Conservation (phyloP, 1,140 invertebrate species). For the Drosophila mojavensis region DNA sequence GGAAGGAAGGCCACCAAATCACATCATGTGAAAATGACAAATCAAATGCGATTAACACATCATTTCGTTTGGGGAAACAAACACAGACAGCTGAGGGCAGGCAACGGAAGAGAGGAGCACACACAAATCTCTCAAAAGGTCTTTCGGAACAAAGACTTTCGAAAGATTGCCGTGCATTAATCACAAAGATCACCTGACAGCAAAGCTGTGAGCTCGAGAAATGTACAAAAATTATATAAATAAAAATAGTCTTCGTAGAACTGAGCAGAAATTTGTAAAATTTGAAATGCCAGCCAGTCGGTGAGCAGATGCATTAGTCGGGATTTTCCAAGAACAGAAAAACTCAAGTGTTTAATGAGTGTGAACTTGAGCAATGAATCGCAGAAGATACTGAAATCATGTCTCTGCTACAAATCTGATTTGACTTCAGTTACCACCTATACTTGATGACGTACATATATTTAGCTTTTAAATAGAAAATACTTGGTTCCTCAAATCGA, state of each 20-base stretch:
- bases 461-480: too few species aligned
- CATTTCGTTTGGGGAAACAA: slow-evolving; percentile 66
- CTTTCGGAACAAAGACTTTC: slow-evolving; percentile 17
- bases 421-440: too few species aligned
- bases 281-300: too few species aligned
- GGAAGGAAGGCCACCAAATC: slow-evolving; percentile 63
- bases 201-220: slow-evolving; percentile 64
- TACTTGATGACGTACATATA: too few species aligned
- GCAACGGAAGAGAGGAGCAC: slow-evolving; percentile 34
- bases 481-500: too few species aligned
- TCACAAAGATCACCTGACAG: slow-evolving; percentile 69
- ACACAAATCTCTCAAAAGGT: slow-evolving; percentile 15
- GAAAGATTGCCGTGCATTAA: slow-evolving; percentile 26
- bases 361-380: too few species aligned
- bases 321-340: background rate
- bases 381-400: too few species aligned
- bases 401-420: too few species aligned
- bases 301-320: too few species aligned
- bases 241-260: slow-evolving; percentile 36
- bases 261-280: slow-evolving; percentile 6
- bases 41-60: slow-evolving; percentile 79
- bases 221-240: slow-evolving; percentile 68
- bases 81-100: slow-evolving; percentile 21
- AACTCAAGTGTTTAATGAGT: too few species aligned
- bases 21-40: slow-evolving; percentile 79